phyloP scores from a whole-genome alignment of 2,113 vertebrate genomes.

The Helogale parvula region DNA sequence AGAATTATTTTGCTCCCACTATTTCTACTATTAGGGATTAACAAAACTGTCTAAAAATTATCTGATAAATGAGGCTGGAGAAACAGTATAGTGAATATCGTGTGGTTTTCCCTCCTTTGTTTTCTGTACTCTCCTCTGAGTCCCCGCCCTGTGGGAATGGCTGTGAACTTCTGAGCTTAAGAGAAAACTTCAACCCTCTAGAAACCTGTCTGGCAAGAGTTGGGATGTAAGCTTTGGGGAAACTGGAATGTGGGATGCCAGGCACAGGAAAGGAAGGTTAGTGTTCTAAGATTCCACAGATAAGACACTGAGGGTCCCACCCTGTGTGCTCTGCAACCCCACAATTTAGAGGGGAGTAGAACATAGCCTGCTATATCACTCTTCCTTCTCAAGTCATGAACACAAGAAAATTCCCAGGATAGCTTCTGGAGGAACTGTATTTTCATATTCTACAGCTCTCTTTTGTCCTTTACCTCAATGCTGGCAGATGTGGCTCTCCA shows the following conservation, averaged over 20 bases:
- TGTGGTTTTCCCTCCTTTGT: neutral
- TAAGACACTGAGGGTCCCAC: conserved; percentile 38
- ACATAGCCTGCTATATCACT: neutral
- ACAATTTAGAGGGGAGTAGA: neutral
- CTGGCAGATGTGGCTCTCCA: neutral
- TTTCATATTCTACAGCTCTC: neutral
- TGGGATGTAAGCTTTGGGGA: conserved; percentile 60
- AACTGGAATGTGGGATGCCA: conserved; percentile 74
- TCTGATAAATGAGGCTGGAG: neutral
- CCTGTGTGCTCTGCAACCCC: neutral
- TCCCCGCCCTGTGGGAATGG: neutral
- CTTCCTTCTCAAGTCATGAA: neutral
- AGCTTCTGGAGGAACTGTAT: neutral
- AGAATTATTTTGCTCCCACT: neutral
- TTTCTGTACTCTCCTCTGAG: neutral
- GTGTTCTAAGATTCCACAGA: conserved; percentile 63
- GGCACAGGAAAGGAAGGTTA: conserved; percentile 72
- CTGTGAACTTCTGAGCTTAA: neutral
- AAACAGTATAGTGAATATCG: neutral
- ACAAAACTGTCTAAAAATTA: neutral
- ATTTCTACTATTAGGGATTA: neutral
- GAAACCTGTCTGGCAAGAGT: conserved; percentile 46
- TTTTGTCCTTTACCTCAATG: neutral
- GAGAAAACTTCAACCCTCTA: conserved; percentile 45
- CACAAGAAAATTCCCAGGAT: neutral